phyloP scores from a whole-genome alignment of 2,113 vertebrate genomes.

The Desmodus rotundus region DNA sequence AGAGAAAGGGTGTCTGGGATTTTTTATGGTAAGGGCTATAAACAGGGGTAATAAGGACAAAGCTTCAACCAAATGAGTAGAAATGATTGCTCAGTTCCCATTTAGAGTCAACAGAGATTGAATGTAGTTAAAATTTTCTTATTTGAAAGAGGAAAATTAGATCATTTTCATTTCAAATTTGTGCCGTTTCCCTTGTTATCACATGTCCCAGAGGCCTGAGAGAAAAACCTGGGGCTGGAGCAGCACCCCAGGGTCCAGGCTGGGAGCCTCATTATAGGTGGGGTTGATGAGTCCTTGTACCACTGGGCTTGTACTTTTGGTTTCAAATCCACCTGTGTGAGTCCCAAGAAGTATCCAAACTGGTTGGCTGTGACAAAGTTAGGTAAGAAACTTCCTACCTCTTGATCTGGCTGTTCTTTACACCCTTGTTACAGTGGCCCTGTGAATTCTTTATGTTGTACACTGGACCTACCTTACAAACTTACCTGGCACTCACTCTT shows the following conservation, averaged over 20 bases:
- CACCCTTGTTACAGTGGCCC: neutral
- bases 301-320: neutral
- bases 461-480: neutral
- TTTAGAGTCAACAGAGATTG: neutral
- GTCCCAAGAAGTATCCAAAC: neutral
- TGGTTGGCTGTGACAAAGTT: neutral
- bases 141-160: constrained; percentile 1
- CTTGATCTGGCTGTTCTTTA: neutral
- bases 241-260: neutral
- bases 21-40: neutral
- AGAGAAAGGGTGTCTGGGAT: neutral
- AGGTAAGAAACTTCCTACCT: neutral
- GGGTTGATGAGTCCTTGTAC: neutral
- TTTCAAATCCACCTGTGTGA: neutral
- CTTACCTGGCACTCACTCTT: neutral
- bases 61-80: neutral
- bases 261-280: neutral
- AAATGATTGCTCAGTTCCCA: neutral
- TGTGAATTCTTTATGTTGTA: neutral
- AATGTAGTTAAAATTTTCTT: neutral
- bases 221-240: neutral
- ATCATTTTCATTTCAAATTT: neutral
- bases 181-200: neutral
- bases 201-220: neutral
- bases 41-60: neutral